Percentiles rank a stretch among this genome's conserved stretches.
Evolutionary conservation across 2,113 vertebrate species (phyloP).

Genomic region (Melierax canorus): DNA sequence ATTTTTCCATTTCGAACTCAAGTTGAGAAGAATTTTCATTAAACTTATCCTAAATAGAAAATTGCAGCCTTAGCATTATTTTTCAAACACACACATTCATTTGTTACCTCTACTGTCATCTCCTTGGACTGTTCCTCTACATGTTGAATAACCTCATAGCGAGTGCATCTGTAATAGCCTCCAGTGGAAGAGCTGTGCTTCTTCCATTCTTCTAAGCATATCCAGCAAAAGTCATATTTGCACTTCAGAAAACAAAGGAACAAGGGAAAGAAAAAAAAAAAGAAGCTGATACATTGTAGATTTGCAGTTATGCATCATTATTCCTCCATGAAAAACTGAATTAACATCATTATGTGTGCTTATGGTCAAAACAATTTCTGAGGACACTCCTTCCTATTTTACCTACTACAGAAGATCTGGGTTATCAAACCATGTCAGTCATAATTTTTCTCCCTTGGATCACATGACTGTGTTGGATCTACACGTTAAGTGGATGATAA

Average conservation of each 20-base stretch:
- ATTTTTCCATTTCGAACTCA: background rate
- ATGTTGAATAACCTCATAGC: conserved; percentile 96
- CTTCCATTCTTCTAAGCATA: conserved; percentile 99
- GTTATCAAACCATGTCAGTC: background rate
- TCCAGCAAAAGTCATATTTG: conserved; percentile 99
- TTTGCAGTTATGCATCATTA: background rate
- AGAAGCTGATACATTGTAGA: background rate
- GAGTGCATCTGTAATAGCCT: conserved; percentile 96
- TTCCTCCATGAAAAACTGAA: background rate
- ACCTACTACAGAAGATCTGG: background rate
- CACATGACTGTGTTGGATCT: background rate
- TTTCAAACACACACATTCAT: background rate
- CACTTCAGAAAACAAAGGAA: conserved; percentile 75
- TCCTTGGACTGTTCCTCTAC: conserved; percentile 97
- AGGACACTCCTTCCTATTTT: background rate
- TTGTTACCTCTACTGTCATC: conserved; percentile 93
- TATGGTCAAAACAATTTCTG: background rate
- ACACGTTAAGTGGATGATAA: background rate
- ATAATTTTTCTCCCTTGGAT: background rate
- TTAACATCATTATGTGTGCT: background rate
- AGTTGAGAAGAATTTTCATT: background rate
- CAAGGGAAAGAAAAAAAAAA: background rate
- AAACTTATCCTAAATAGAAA: background rate
- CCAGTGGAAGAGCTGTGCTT: conserved; percentile 98
- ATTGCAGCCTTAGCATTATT: background rate